Conservation (phyloP, 1,140 invertebrate species). For the Arion vulgaris region DNA sequence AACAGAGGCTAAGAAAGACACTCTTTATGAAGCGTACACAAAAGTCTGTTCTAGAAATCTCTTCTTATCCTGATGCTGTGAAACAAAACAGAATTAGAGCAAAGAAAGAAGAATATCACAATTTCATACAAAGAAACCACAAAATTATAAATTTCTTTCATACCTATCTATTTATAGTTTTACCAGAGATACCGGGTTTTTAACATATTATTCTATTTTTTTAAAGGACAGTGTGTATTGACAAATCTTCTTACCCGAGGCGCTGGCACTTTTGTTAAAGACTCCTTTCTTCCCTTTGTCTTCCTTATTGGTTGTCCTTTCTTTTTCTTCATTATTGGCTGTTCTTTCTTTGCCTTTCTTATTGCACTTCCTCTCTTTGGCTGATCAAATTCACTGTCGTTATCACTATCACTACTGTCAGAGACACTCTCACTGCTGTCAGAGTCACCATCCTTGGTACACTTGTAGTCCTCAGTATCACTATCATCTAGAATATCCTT, state of each 20-base stretch:
- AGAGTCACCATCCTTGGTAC: not conserved
- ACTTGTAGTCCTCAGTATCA: constrained; percentile 12
- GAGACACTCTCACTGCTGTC: constrained; percentile 11
- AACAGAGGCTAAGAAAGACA: no score
- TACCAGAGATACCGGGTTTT: no score
- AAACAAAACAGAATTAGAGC: not conserved
- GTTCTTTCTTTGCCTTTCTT: not conserved
- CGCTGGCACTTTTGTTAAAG: not conserved
- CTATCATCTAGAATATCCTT: not conserved
- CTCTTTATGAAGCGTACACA: no score
- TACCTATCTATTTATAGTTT: no score
- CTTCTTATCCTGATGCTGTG: no score
- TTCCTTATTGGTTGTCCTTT: not conserved
- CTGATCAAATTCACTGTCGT: not conserved
- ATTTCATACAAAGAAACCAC: no score
- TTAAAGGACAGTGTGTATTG: no score
- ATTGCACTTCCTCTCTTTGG: not conserved
- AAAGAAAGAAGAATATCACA: not conserved
- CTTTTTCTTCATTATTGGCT: no score
- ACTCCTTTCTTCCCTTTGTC: not conserved
- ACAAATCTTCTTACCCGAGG: not conserved
- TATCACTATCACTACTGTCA: constrained; percentile 9
- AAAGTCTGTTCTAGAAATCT: no score
- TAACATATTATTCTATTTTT: no score
- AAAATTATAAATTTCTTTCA: no score